These are phyloP conservation scores for Leucania comma DNA, from an alignment of 2,888 invertebrate genomes.

Conservation along the genomic window DNA sequence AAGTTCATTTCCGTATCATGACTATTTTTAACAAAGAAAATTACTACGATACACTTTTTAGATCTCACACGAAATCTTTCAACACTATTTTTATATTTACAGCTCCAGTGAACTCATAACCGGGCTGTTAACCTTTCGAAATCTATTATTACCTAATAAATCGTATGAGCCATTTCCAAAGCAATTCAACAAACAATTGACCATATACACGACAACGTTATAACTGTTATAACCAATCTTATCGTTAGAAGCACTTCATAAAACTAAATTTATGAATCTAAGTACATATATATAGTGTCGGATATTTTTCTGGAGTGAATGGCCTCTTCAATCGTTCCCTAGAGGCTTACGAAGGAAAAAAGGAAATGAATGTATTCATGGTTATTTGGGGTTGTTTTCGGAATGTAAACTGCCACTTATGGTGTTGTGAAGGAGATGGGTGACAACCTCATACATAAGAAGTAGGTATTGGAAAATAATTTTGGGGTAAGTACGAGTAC, in stretches of 20 bases:
- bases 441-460: conserved; percentile 19
- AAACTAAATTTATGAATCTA: conserved; percentile 27
- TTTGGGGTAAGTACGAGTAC: no score
- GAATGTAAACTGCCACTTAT: conserved; percentile 47
- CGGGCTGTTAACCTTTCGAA: conserved; percentile 2
- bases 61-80: background rate
- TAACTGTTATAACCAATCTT: conserved; percentile 27
- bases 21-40: background rate
- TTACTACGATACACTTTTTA: background rate
- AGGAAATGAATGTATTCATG: conserved; percentile 23
- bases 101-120: conserved; percentile 1
- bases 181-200: conserved; percentile 29
- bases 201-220: conserved; percentile 2
- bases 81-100: background rate
- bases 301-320: conserved; percentile 22
- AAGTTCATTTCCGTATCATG: no score
- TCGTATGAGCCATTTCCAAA: conserved; percentile 20
- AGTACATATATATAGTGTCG: conserved; percentile 19
- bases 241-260: conserved; percentile 23
- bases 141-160: conserved; percentile 38
- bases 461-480: conserved; percentile 2
- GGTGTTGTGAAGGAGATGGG: background rate
- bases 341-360: background rate
- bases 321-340: conserved; percentile 8
- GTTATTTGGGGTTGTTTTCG: conserved; percentile 28